Evolutionary conservation across 1,140 invertebrate genomes (phyloP), one percentile per base, ranked within the genome.

Genomic region (Papilio polytes): DNA sequence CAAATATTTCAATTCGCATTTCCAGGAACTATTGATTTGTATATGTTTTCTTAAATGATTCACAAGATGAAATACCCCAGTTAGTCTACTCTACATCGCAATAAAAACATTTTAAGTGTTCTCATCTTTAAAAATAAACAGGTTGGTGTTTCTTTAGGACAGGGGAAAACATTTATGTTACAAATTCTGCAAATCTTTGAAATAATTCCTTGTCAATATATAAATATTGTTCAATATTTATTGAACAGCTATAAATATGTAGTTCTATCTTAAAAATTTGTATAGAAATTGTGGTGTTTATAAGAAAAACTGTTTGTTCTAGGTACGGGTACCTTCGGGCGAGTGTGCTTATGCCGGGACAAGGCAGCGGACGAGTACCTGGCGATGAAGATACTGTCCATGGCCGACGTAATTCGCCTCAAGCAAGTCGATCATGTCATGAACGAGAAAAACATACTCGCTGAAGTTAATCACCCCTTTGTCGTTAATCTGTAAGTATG

Each of bases 401-500:
- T 99, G 94, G 96, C 97, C 51, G 98, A 99, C 92, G 98, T 99
- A 48, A 98, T 99, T 87, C 96, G 98, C 89, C 95, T 99, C 77
- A 99, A 99, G 94, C 98, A 98, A 95, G 97, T 98, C 74, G 98
- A 99, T 88, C 98, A 99, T 92, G 98, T 99, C 22, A 98, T 98
- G 95, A 99, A 99, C 91, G 98, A 99, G 94, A 98, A 98, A 90
- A 97, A 97, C 85, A 98, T 99, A 85, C 96, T 99, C 72, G 96
- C 97, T 81, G 97, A 97, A 95, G 97, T 99, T 77, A 96, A 97
- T 84, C 98, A 99, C 96, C 98, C 98, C 78, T 99, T 99, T 94
- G 97, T 99, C 83, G 98, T 99, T 41, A 98, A 98, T 91, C 96
- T 99, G 98, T 99, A 96, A 98, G 98, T 97, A 89, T 46, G 18